A percentile compares a stretch with the other conserved stretches of the same genome.
Conservation (phyloP, 1,140 invertebrate species). For the Agraylea sexmaculata region DNA sequence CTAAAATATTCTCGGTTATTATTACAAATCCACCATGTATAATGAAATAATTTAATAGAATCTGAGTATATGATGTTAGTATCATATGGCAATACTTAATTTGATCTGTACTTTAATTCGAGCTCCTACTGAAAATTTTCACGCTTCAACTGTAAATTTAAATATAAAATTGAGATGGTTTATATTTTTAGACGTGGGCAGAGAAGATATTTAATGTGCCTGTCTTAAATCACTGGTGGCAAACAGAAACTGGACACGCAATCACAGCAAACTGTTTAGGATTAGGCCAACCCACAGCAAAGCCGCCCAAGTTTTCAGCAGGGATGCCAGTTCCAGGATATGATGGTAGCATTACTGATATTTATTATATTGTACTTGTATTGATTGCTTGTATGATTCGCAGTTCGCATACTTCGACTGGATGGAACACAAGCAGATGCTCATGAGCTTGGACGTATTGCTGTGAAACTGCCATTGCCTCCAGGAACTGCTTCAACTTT, state of each 20-base stretch:
- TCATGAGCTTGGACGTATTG: conserved; percentile 72
- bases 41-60: no score
- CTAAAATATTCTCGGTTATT: no score
- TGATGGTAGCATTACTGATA: conserved; percentile 47
- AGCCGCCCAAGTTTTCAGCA: conserved; percentile 50
- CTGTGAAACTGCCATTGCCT: conserved; percentile 73
- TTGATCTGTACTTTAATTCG: no score
- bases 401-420: conserved; percentile 60
- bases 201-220: conserved; percentile 70
- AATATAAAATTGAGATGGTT: neutral
- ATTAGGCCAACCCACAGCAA: conserved; percentile 49
- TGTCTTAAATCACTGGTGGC: conserved; percentile 92
- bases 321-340: conserved; percentile 72
- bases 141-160: no score
- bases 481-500: conserved; percentile 77
- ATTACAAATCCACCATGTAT: no score
- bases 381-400: conserved; percentile 21
- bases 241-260: conserved; percentile 85
- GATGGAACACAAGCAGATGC: conserved; percentile 53
- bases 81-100: no score
- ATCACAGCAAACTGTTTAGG: conserved; percentile 77
- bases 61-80: no score
- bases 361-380: neutral
- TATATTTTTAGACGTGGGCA: conserved; percentile 55
- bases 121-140: no score